phyloP scores from a whole-genome alignment of 2,888 invertebrate species.

The Sylvicola fuscatus region DNA sequence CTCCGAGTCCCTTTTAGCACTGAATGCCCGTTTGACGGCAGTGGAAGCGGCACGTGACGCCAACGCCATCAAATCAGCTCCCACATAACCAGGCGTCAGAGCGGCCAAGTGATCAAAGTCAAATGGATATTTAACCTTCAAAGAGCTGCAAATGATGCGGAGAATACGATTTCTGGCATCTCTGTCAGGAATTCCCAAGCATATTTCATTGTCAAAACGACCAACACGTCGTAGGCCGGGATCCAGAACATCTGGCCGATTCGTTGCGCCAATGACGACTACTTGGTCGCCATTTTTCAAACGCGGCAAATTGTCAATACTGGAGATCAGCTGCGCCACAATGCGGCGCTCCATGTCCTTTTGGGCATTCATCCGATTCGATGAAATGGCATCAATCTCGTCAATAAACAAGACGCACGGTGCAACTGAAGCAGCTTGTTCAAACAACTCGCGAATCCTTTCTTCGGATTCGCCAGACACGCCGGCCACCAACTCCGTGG shows the following conservation, averaged over 20 bases:
- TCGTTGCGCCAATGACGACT: slow-evolving; percentile 88
- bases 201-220: slow-evolving; percentile 84
- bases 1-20: slow-evolving; percentile 5
- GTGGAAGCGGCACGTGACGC: slow-evolving; percentile 73
- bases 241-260: slow-evolving; percentile 79
- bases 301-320: slow-evolving; percentile 49
- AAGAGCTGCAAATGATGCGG: slow-evolving; percentile 41
- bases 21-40: slow-evolving; percentile 45
- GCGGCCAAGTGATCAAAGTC: slow-evolving; percentile 54
- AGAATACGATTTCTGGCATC: slow-evolving; percentile 64
- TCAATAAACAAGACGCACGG: slow-evolving; percentile 86
- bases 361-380: slow-evolving; percentile 71
- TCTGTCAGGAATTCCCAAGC: slow-evolving; percentile 81
- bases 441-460: slow-evolving; percentile 76
- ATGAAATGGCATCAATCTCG: slow-evolving; percentile 92
- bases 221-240: slow-evolving; percentile 81
- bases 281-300: slow-evolving; percentile 20
- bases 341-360: slow-evolving; percentile 93
- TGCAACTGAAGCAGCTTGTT: slow-evolving; percentile 57
- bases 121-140: slow-evolving; percentile 48
- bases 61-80: slow-evolving; percentile 76
- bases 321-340: slow-evolving; percentile 77
- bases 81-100: slow-evolving; percentile 88
- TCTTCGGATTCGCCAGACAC: slow-evolving; percentile 93
- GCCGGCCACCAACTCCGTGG: slow-evolving; percentile 84